Percentiles rank a stretch among this genome's conserved stretches.
These are phyloP conservation scores for Candidula unifasciata DNA, from an alignment of 2,888 invertebrate species.

Conservation along the genomic window DNA sequence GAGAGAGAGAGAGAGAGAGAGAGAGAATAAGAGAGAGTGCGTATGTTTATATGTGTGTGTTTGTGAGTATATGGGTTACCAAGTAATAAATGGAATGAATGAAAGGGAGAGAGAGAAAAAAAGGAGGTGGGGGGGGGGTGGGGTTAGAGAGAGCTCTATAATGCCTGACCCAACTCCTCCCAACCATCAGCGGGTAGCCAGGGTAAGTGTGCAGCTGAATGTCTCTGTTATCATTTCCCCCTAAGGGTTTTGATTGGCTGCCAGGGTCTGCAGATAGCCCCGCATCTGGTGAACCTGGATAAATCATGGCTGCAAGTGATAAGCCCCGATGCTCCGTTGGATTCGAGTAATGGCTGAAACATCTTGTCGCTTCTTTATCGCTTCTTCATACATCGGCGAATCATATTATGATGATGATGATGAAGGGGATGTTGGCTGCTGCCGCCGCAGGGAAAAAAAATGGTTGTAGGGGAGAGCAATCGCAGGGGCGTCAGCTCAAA, in stretches of 20 bases:
- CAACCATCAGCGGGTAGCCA: not conserved
- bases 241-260: not conserved
- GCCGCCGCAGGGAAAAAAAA: not conserved
- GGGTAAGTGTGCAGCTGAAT: constrained; percentile 20
- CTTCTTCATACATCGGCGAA: not conserved
- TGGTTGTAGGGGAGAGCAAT: too few relatives aligned
- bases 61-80: too few relatives aligned
- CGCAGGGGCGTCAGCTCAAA: too few relatives aligned
- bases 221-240: not conserved
- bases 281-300: constrained; percentile 38
- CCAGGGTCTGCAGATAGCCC: not conserved
- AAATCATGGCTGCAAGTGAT: constrained; percentile 30
- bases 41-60: too few relatives aligned
- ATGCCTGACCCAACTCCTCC: not conserved
- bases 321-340: not conserved
- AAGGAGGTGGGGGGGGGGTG: not conserved
- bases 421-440: not conserved
- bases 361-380: not conserved
- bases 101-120: not conserved
- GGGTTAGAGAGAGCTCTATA: not conserved
- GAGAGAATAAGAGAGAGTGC: too few relatives aligned
- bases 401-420: not conserved
- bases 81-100: not conserved
- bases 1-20: too few relatives aligned
- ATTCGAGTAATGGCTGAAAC: constrained; percentile 6